Evolutionary conservation across 1,140 invertebrate genomes (phyloP), one percentile per base, ranked within the genome.

Genomic region (Centruroides sculpturatus): DNA sequence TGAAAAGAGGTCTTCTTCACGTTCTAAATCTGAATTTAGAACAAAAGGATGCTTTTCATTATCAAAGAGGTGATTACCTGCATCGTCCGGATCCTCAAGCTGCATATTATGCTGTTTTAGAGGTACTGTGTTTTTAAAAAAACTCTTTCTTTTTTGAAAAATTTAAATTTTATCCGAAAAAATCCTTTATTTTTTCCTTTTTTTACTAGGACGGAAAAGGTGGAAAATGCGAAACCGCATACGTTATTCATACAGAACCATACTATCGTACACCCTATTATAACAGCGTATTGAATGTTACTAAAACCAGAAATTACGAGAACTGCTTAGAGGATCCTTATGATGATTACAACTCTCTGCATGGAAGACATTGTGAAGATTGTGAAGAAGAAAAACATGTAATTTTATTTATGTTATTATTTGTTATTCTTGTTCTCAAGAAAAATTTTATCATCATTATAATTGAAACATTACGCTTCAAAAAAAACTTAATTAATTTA

Each of bases 1-100:
- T 74, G 54, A 75, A 75, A 64, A 66, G 67, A 60, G 69, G 70
- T 59, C 59, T 73, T 53, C 55, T 75, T 35, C 66, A 65, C 55
- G 57, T 74, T 56, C 57, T 75, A 23, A 70, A 74, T 55, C 60
- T 75, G 46, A 71, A 73, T 61, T 54, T 74, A 23, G 50, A 49
- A 8, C 51, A 56, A 51, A 64, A 65, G 46, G 61, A 60, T 55
- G 62, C 65, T 53, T 64, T 56, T 55, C 56, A 61, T 49, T 6
- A 34, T 36, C 23, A 34, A 8, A 36, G 35, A 34, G 51, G 51
- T 7, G 51, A 8, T 36, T 36, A 36, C 3, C 8, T 53, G 23
- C 23, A 34, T 23, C 51, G 8, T 6, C 51, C 51, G 5, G 35
- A 53, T 36, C 3, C 51, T 36, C 23, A 23, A 53, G 23, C 23